phyloP scores from a whole-genome alignment of 2,797 vertebrate genomes.

The Bufotes viridis region DNA sequence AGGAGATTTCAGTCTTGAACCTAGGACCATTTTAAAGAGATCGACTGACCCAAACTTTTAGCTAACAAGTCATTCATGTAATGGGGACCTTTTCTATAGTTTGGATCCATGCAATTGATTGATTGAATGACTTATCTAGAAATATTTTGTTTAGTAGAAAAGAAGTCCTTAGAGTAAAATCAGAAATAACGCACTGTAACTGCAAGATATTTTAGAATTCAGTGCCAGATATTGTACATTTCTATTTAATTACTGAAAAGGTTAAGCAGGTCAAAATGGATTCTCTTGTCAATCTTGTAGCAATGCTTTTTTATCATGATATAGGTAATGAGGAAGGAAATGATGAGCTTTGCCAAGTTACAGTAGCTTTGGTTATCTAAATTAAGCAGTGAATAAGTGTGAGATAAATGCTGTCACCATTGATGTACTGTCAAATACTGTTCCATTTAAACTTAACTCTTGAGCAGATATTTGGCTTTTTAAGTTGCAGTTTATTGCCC shows the following conservation, averaged over 20 bases:
- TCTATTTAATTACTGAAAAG: constrained; percentile 43
- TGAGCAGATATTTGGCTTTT: no score
- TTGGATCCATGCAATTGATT: no score
- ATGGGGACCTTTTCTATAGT: no score
- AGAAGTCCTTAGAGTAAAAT: not conserved
- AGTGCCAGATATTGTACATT: not conserved
- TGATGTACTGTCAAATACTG: not conserved
- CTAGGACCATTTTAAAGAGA: no score
- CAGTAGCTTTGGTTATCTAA: constrained; percentile 10
- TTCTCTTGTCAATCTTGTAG: constrained; percentile 27
- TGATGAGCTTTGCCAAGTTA: not conserved
- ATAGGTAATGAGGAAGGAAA: constrained; percentile 13
- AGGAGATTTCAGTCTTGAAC: no score
- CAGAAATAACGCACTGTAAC: no score
- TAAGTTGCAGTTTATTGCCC: not conserved
- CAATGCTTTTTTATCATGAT: constrained; percentile 32
- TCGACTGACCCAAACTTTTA: no score
- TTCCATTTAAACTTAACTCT: no score
- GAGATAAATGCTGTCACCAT: constrained; percentile 19
- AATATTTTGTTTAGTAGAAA: no score
- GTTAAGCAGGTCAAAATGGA: constrained; percentile 4
- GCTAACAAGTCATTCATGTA: no score
- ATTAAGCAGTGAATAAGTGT: constrained; percentile 19
- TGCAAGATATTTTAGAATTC: not conserved
- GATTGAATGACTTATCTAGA: no score